phyloP scores from a whole-genome alignment of 2,888 invertebrate genomes.

The Stenodera caucasica region DNA sequence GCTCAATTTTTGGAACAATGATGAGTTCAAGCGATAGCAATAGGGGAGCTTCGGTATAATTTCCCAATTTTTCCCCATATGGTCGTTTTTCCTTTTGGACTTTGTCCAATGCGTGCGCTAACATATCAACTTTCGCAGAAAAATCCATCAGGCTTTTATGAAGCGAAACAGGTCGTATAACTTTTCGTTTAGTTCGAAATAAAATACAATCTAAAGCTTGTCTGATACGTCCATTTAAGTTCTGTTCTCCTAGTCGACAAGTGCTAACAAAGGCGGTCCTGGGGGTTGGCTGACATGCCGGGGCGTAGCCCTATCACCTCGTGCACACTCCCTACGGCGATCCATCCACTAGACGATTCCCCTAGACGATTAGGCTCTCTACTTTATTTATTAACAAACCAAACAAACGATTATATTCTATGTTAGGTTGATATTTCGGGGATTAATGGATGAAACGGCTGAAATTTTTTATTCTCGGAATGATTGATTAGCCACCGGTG shows the following conservation, averaged over 20 bases:
- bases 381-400: neutral
- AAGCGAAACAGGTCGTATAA: neutral
- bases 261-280: conserved; percentile 54
- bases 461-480: no score
- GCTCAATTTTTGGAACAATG: no score
- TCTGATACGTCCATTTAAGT: conserved; percentile 12
- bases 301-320: conserved; percentile 48
- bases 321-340: conserved; percentile 45
- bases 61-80: no score
- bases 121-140: conserved; percentile 28
- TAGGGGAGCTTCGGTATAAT: no score
- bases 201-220: no score
- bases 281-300: conserved; percentile 52
- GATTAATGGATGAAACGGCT: no score
- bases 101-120: conserved; percentile 20
- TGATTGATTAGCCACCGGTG: neutral
- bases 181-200: neutral
- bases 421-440: no score
- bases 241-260: conserved; percentile 41
- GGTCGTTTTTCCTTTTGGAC: no score
- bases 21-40: no score
- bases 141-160: conserved; percentile 10
- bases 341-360: neutral
- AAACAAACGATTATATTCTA: neutral
- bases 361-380: neutral